Percentiles rank a stretch among this genome's conserved stretches.
phyloP scores from a whole-genome alignment of 1,140 invertebrate genomes.

The Rhizoglyphus robini region DNA sequence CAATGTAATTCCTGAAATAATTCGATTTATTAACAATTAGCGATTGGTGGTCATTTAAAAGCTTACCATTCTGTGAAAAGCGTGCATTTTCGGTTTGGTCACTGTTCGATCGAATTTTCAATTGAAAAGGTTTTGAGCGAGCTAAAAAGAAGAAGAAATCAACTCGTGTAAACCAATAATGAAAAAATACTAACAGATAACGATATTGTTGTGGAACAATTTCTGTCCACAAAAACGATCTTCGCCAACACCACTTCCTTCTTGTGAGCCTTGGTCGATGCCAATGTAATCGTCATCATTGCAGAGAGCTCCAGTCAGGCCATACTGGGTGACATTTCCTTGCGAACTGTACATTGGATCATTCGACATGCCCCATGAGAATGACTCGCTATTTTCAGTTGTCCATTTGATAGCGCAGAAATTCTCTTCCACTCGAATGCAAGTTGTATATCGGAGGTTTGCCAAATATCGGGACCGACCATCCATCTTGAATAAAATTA shows the following conservation, averaged over 20 bases:
- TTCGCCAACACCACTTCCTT: constrained; percentile 26
- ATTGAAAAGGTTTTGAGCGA: constrained; percentile 27
- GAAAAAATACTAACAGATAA: constrained; percentile 26
- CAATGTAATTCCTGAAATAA: too few species aligned
- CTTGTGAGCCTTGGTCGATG: constrained; percentile 52
- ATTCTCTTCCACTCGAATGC: constrained; percentile 64
- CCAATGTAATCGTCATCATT: constrained; percentile 83
- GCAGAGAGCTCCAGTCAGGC: constrained; percentile 38
- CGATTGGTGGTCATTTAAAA: too few species aligned
- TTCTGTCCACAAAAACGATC: constrained; percentile 28
- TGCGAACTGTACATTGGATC: constrained; percentile 13
- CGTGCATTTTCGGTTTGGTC: constrained; percentile 26
- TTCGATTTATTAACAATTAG: too few species aligned
- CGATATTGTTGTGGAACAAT: constrained; percentile 26
- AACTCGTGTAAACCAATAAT: constrained; percentile 17
- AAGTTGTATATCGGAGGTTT: constrained; percentile 74
- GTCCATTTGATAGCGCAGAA: constrained; percentile 57
- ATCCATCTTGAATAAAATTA: constrained; percentile 5
- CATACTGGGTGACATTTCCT: constrained; percentile 14
- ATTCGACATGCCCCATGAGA: constrained; percentile 24
- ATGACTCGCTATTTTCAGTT: constrained; percentile 26
- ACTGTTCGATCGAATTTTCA: constrained; percentile 27
- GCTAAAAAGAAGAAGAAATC: constrained; percentile 24
- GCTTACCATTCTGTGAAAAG: constrained; percentile 26
- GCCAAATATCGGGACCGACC: constrained; percentile 55